Evolutionary conservation across 2,797 vertebrate species (phyloP), one percentile per base, ranked within the genome.

Genomic region (Gouania willdenowi): DNA sequence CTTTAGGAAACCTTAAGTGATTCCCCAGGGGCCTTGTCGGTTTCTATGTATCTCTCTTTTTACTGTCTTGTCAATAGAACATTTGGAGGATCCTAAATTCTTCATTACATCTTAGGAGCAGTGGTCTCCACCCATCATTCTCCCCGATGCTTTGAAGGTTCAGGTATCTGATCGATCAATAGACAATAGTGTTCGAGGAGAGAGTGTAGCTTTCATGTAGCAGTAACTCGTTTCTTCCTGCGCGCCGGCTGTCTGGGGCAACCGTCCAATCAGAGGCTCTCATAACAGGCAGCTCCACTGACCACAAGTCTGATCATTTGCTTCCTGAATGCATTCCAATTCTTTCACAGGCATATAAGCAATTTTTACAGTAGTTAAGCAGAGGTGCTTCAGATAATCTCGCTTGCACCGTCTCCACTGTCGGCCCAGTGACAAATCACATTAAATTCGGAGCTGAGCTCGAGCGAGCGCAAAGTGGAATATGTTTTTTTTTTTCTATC

Each of bases 301-400:
- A 75, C 53, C 56, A 40, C 77, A 45, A 69, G 66, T 51, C 58
- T 37, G 51, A 77, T 77, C 68, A 65, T 81, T 81, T 38, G 51
- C 73, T 88, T 89, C 83, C 82, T 80, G 71, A 77, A 73, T 50
- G 68, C 82, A 85, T 88, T 87, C 84, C 84, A 84, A 86, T 87
- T 90, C 77, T 72, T 87, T 89, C 86, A 89, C 85, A 89, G 84
- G 84, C 74, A 75, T 85, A 86, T 87, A 83, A 88, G 86, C 84
- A 89, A 90, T 89, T 88, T 84, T 85, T 88, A 84, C 86, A 87
- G 84, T 84, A 85, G 82, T 87, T 89, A 88, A 77, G 77, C 85
- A 84, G 84, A 89, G 79, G 81, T 87, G 81, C 82, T 90, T 75
- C 77, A 81, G 81, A 87, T 89, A 88, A 90, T 88, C 87, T 89